Percentiles rank a stretch among this genome's conserved stretches.
phyloP scores from a whole-genome alignment of 2,113 vertebrate species.

The Antechinus flavipes region DNA sequence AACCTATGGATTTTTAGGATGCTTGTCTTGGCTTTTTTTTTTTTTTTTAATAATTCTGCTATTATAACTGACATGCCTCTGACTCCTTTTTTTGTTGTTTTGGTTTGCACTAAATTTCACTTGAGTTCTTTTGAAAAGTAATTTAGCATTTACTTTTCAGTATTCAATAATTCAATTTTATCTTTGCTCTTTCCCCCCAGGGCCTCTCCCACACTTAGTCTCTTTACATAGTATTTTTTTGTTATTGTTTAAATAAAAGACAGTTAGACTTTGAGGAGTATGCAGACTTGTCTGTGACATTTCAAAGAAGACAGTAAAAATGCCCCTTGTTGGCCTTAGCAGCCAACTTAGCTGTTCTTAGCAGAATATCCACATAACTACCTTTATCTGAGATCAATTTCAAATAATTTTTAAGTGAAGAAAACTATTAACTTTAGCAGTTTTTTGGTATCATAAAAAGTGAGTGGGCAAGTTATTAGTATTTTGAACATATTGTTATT shows the following conservation, averaged over 20 bases:
- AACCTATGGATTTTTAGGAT: not conserved
- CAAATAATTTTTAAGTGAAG: slow-evolving; percentile 9
- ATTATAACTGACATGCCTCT: slow-evolving; percentile 24
- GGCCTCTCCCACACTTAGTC: not conserved
- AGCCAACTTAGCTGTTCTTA: not conserved
- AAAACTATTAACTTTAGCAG: not conserved
- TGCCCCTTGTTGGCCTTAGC: not conserved
- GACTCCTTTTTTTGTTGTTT: slow-evolving; percentile 34
- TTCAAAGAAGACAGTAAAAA: slow-evolving; percentile 17
- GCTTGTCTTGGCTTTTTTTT: slow-evolving; percentile 40
- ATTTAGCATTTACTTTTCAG: not conserved
- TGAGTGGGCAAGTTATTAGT: not conserved
- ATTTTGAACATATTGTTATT: slow-evolving; percentile 28
- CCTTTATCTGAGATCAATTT: slow-evolving; percentile 12
- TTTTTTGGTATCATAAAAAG: not conserved
- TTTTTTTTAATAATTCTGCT: slow-evolving; percentile 3
- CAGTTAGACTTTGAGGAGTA: not conserved
- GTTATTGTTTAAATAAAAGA: slow-evolving; percentile 30
- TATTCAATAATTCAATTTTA: slow-evolving; percentile 44
- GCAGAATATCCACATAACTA: not conserved
- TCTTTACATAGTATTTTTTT: not conserved
- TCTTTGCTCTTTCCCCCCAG: not conserved
- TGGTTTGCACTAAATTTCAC: slow-evolving; percentile 27
- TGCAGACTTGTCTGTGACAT: slow-evolving; percentile 6
- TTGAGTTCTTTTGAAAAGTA: slow-evolving; percentile 26